Conservation (phyloP, 2,113 vertebrate genomes). For the Osmerus mordax region DNA sequence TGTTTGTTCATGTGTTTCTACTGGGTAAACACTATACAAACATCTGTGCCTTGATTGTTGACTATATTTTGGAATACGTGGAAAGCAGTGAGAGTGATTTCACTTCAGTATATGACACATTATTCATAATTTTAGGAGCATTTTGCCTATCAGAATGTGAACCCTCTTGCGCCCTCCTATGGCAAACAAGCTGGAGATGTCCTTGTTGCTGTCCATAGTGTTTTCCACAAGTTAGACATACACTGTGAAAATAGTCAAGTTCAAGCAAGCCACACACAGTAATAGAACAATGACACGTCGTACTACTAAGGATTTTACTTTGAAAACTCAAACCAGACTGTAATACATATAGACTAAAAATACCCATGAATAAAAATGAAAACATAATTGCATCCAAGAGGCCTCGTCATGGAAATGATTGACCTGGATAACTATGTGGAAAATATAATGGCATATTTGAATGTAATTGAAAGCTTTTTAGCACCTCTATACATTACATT, state of each 20-base stretch:
- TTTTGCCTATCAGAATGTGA: neutral
- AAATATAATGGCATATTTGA: constrained; percentile 3
- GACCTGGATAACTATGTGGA: neutral
- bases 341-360: neutral
- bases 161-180: constrained; percentile 48
- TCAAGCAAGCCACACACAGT: neutral
- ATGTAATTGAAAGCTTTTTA: constrained; percentile 31
- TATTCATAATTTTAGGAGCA: neutral
- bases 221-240: constrained; percentile 13
- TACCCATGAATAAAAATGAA: neutral
- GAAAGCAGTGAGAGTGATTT: too few relatives aligned
- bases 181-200: constrained; percentile 17
- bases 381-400: neutral
- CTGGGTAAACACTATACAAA: too few relatives aligned
- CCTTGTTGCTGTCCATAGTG: constrained; percentile 52
- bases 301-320: neutral
- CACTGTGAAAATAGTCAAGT: neutral
- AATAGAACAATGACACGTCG: neutral
- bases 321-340: neutral
- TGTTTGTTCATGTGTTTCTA: too few relatives aligned
- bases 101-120: too few relatives aligned
- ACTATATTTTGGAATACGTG: too few relatives aligned
- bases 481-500: constrained; percentile 12
- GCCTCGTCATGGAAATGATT: neutral
- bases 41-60: too few relatives aligned